Percentiles rank a stretch among this genome's conserved stretches.
Conservation (phyloP, 2,888 invertebrate genomes). For the Frankliniella fusca region DNA sequence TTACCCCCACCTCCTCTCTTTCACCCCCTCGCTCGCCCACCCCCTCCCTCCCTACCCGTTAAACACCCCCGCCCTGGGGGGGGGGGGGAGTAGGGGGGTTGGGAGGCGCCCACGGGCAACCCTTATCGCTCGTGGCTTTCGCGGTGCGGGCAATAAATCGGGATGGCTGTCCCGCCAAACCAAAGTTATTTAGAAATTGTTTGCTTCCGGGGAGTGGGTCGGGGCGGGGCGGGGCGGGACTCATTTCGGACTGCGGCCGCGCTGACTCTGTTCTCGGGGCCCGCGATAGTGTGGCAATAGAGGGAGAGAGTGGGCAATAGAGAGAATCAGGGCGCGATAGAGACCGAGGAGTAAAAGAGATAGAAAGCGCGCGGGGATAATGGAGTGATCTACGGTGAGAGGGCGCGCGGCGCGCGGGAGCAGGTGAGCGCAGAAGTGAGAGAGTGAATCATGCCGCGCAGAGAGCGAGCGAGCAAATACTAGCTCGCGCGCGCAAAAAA, state of each 20-base stretch:
- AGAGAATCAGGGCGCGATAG: neutral
- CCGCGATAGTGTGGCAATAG: neutral
- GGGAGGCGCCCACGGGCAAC: neutral
- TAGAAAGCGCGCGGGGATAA: neutral
- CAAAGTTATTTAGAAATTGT: neutral
- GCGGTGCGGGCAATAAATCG: conserved; percentile 2
- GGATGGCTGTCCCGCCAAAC: neutral
- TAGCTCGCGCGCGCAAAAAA: too few relatives aligned
- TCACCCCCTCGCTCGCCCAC: neutral
- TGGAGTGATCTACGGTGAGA: too few relatives aligned
- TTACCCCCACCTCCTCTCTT: neutral
- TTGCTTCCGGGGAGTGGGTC: too few relatives aligned
- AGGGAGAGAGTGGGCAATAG: neutral
- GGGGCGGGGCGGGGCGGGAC: too few relatives aligned
- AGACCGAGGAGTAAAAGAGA: neutral
- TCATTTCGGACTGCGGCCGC: neutral
- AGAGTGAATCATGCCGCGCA: too few relatives aligned
- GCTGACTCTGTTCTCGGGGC: neutral
- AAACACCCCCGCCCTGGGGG: neutral
- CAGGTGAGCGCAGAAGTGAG: too few relatives aligned
- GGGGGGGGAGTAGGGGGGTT: neutral
- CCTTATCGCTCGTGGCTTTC: neutral
- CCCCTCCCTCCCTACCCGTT: neutral
- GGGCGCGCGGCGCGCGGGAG: too few relatives aligned
- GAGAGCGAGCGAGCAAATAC: too few relatives aligned